Base-by-base conservation (phyloP, 2,797 vertebrate genomes). In the Corythornis leucogaster region DNA sequence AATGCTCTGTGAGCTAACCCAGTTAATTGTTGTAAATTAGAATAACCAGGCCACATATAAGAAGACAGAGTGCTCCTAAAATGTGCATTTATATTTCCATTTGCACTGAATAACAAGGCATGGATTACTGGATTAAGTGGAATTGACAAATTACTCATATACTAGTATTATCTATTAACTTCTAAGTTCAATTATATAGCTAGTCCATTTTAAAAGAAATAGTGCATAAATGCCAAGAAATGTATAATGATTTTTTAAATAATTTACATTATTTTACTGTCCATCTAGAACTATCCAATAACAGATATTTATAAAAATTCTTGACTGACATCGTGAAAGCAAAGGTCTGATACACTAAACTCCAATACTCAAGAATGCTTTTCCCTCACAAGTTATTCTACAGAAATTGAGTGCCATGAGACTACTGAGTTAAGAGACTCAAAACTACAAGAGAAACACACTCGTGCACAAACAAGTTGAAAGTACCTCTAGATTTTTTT, bases 401-500 rank as follows among this genome's bases (percentile, higher is more conserved):
- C 35, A 54, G 22, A 92, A 90, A 95, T 33, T 69, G 75, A 74
- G 77, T 74, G 66, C 33, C 57, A 33, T 57, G 53, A 42, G 18
- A 84, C 42, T 50, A 48, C 24, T 33, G 33, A 33, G 33, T 33
- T 40, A 25, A 24, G 28, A 89, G 61, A 59, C 22, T 66, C 46
- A 90, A 87, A 87, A 71, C 25, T 55, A 90, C 13, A 8, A 74
- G 19, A 28, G 53, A 80, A 79, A 86, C 28, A 25, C 24, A 42
- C 16, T 55, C 17, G n/a, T 75, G 20, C 16, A 70, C 21, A 82
- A 94, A 89, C 55, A 95, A 91, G 40, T 80, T 88, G 24, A 88
- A 90, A 79, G 42, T 61, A 93, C 20, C 20, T 68, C 62, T 71
- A 38, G 26, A 73, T 31, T 73, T 90, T 70, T 70, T 84, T 73